Conservation (phyloP, 2,888 invertebrate species). For the Cyclophora albipunctata region DNA sequence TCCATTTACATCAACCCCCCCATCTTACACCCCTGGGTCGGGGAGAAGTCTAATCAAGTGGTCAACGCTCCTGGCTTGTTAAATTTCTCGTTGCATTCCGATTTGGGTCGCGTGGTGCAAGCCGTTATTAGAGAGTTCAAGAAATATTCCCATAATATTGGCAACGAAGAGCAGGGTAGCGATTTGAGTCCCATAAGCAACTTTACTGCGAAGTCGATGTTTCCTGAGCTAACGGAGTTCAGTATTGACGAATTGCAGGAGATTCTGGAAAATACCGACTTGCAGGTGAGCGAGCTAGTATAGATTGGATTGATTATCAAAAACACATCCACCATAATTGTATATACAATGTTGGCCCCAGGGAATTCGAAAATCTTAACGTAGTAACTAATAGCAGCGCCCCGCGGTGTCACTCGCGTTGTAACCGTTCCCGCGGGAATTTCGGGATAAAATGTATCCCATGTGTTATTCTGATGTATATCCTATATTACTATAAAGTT, state of each 20-base stretch:
- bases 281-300: conserved; percentile 52
- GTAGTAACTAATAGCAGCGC: no score
- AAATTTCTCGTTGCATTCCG: conserved; percentile 86
- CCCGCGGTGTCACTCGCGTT: no score
- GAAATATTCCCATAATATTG: conserved; percentile 58
- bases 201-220: conserved; percentile 40
- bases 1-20: conserved; percentile 79
- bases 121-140: conserved; percentile 87
- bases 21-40: conserved; percentile 83
- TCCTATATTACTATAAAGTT: no score
- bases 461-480: no score
- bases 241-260: conserved; percentile 80
- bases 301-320: no score
- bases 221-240: conserved; percentile 53
- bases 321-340: no score
- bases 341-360: no score
- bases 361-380: no score
- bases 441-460: no score
- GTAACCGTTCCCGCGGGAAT: no score
- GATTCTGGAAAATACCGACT: conserved; percentile 80
- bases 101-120: conserved; percentile 86
- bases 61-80: conserved; percentile 83
- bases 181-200: conserved; percentile 49
- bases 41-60: conserved; percentile 79
- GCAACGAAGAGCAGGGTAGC: conserved; percentile 48